Evolutionary conservation across 2,888 invertebrate genomes (phyloP), one percentile per base, ranked within the genome.

Genomic region (Criorhina ranunculi): DNA sequence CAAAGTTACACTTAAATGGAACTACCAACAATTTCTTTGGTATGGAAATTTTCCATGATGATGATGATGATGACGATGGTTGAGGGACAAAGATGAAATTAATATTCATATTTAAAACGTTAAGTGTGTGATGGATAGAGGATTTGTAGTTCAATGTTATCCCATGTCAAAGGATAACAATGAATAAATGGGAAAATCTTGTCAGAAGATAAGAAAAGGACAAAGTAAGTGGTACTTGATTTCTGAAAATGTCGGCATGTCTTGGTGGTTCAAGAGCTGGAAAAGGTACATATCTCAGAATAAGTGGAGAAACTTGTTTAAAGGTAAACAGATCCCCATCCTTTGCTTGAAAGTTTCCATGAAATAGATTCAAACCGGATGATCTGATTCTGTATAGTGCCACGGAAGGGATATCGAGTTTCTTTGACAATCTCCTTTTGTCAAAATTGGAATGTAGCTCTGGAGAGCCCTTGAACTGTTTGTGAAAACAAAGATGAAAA

Each of bases 1-100:
- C 15, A 17, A 55, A 33, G 62, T 31, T 64, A 29, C 64, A 62
- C 77, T 70, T 55, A 76, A 51, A 64, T 51, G n/a, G 76, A 77
- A 60, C 59, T 62, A 60, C 60, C 64, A 49, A 35, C 46, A 19
- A 67, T 42, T 73, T 49, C 60, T 67, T 73, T 83, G 17, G 12
- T 11, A 73, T 78, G 73, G 67, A 78, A 69, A 75, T 73, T 75
- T 69, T 19, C 4, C 2, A 24, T 24, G 24, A 24, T 24, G 24
- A 24, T 24, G 24, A 37, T 59, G 12, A 33, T 57, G 57, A n/a
- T 17, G 11, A n/a, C n/a, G 29, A 40, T 7, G 3, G 24, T 24
- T 5, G 31, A 29, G 64, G 24, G 42, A 19, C 8, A 11, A 8
- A 7, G 33, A 53, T n/a, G 29, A 60, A 66, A 70, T 59, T 80